Base-by-base conservation (phyloP, 1,140 invertebrate genomes). In the Stegodyphus dumicola region DNA sequence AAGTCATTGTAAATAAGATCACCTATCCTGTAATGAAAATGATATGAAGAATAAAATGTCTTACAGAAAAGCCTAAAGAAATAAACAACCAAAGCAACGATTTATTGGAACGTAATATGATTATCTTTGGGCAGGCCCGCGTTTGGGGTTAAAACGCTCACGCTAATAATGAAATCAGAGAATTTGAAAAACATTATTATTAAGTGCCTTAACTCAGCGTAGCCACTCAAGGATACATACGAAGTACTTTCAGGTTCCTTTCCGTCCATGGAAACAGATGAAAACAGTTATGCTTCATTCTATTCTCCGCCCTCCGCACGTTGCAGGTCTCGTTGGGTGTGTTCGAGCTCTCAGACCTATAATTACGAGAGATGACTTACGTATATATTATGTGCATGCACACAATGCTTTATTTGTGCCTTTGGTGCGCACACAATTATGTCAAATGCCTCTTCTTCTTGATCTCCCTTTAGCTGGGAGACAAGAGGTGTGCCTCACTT, bases 321-420 rank as follows among this genome's bases (percentile, higher is more conserved):
- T 80, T 80, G 51, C 67, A 71, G 53, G 53, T 56, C 60, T 83
- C 75, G 75, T 75, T 75, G 80, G 80, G 80, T 83, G 80, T 83
- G 80, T 83, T 83, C 70, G 53, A 49, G 52, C 7, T 53, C 64
- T 9, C 13, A 83, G 71, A 56, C 33, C 80, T 83, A 56, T 83
- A 74, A 83, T 83, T 83, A 83, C 69, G 49, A 18, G 73, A 56
- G 54, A 56, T 73, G 15, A 71, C 69, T 54, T 49, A 71, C 67
- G 77, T 80, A 80, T 71, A 80, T 67, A 80, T 80, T 80, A 80
- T 83, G 60, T 74, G 69, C 80, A 83, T 75, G n/a, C 71, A 75
- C 69, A 81, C 78, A 81, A 74, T 81, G 49, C 67, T 56, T 65
- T 54, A 73, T 73, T 71, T 73, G 54, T 73, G 54, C 54, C 17